Conservation (phyloP, 23 tunicate genomes). For the Styela clava region DNA sequence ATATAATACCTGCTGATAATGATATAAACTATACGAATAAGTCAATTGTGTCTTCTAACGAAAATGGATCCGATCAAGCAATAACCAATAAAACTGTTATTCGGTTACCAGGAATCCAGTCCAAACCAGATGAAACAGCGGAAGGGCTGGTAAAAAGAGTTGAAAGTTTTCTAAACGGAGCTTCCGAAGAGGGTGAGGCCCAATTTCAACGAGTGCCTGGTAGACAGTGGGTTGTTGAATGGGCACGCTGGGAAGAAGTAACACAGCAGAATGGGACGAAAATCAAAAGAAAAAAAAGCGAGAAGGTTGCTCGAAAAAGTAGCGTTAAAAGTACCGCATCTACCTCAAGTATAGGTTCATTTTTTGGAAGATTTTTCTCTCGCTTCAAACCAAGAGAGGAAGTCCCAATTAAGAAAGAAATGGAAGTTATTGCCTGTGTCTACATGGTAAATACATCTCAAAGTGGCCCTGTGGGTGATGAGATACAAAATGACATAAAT, state of each 20-base stretch:
- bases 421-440: slow-evolving; percentile 20
- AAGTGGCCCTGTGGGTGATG: too few relatives aligned
- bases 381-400: slow-evolving; percentile 5
- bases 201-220: slow-evolving; percentile 18
- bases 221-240: slow-evolving; percentile 20
- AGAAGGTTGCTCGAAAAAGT: slow-evolving; percentile 11
- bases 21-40: not conserved
- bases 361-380: slow-evolving; percentile 12
- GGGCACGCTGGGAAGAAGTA: slow-evolving; percentile 27
- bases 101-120: slow-evolving; percentile 11
- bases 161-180: slow-evolving; percentile 27
- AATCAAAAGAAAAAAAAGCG: not conserved
- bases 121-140: slow-evolving; percentile 4
- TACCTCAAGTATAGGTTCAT: slow-evolving; percentile 4
- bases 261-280: not conserved
- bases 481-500: not conserved
- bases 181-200: slow-evolving; percentile 11
- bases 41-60: not conserved
- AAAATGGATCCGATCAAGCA: not conserved
- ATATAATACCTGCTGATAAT: not conserved
- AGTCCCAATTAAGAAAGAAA: not conserved
- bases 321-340: slow-evolving; percentile 22
- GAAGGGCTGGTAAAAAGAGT: slow-evolving; percentile 6
- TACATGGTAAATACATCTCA: slow-evolving; percentile 1
- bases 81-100: slow-evolving; percentile 8